phyloP scores from a whole-genome alignment of 2,888 invertebrate genomes.

The Erannis defoliaria region DNA sequence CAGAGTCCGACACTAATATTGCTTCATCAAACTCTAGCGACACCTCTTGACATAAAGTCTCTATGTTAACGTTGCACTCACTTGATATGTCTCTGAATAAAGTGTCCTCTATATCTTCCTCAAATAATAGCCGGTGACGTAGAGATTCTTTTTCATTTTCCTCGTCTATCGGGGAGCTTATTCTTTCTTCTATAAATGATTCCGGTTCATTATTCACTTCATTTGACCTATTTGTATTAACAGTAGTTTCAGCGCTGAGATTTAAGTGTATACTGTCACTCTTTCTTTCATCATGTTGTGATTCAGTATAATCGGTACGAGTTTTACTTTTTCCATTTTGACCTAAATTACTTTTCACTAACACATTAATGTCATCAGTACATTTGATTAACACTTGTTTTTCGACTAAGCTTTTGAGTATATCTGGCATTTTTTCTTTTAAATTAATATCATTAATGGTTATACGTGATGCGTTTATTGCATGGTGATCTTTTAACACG shows the following conservation, averaged over 20 bases:
- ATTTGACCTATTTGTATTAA: background rate
- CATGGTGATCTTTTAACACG: slow-evolving; percentile 31
- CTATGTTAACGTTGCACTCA: slow-evolving; percentile 21
- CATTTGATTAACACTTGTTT: slow-evolving; percentile 34
- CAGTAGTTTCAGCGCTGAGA: too few relatives aligned
- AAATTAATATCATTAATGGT: slow-evolving; percentile 15
- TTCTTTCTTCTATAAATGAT: background rate
- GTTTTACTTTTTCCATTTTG: slow-evolving; percentile 1
- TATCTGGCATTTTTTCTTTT: slow-evolving; percentile 25
- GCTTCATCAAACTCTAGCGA: slow-evolving; percentile 10
- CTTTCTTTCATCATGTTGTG: too few relatives aligned
- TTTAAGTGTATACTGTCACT: background rate
- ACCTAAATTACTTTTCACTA: slow-evolving; percentile 3
- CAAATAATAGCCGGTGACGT: slow-evolving; percentile 46
- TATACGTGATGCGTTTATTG: background rate
- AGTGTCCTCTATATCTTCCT: slow-evolving; percentile 41
- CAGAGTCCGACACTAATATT: background rate
- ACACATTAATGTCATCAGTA: slow-evolving; percentile 29
- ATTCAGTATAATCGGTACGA: background rate
- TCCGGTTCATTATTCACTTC: slow-evolving; percentile 6
- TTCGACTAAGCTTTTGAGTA: slow-evolving; percentile 32
- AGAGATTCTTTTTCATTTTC: slow-evolving; percentile 17
- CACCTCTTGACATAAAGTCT: slow-evolving; percentile 11
- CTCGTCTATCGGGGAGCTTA: slow-evolving; percentile 3
- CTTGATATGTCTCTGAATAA: slow-evolving; percentile 17